phyloP scores from a whole-genome alignment of 2,113 vertebrate genomes.

The Thamnophis sirtalis region DNA sequence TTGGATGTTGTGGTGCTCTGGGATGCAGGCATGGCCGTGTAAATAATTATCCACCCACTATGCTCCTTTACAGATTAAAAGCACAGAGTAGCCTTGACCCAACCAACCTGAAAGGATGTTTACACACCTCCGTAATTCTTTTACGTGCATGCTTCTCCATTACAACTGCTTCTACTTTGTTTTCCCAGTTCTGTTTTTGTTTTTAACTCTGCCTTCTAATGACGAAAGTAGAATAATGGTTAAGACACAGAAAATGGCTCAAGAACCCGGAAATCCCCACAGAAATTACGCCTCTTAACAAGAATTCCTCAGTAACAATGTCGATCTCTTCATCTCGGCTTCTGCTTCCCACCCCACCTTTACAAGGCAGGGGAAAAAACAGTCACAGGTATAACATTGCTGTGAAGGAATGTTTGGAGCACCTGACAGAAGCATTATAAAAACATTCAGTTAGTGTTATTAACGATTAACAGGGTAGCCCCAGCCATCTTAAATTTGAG shows the following conservation, averaged over 20 bases:
- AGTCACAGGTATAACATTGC: neutral
- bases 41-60: conserved; percentile 24
- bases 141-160: neutral
- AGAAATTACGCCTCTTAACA: neutral
- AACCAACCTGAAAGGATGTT: neutral
- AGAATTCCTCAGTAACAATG: neutral
- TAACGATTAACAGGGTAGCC: neutral
- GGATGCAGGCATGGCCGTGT: neutral
- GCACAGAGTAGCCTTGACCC: neutral
- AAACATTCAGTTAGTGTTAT: neutral
- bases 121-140: neutral
- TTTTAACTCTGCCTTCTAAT: neutral
- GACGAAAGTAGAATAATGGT: neutral
- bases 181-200: neutral
- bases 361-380: neutral
- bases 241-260: neutral
- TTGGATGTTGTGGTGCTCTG: neutral
- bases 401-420: neutral
- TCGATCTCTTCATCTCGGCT: neutral
- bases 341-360: neutral
- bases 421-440: neutral
- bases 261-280: neutral
- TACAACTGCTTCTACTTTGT: neutral
- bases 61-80: conserved; percentile 25
- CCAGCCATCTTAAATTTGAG: neutral